Evolutionary conservation across 2,113 vertebrate species (phyloP).

Genomic region (Elephantulus edwardii): DNA sequence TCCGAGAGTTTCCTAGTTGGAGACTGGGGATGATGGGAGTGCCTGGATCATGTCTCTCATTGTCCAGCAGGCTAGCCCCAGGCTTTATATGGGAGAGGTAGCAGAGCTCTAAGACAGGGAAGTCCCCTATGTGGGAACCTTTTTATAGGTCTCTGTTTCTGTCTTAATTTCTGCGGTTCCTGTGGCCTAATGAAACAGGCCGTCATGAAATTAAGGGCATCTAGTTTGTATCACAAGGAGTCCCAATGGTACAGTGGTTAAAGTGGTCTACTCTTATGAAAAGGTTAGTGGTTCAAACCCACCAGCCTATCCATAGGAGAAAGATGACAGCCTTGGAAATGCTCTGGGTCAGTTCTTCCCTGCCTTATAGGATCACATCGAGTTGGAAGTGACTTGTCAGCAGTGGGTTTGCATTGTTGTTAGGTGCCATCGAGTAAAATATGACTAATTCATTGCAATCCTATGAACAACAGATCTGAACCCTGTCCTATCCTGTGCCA

Average conservation of each 20-base stretch:
- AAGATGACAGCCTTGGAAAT: background rate
- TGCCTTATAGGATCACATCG: background rate
- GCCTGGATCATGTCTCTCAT: background rate
- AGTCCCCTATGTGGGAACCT: background rate
- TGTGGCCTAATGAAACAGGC: constrained; percentile 12
- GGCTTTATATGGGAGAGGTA: background rate
- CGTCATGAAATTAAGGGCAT: constrained; percentile 40
- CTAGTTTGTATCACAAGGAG: background rate
- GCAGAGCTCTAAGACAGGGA: background rate
- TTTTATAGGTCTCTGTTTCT: constrained; percentile 36
- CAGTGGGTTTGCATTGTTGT: background rate
- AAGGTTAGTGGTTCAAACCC: background rate
- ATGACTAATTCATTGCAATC: too few relatives aligned
- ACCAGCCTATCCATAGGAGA: background rate
- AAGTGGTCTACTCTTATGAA: background rate
- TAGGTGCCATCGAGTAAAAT: too few relatives aligned
- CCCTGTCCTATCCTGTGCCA: too few relatives aligned
- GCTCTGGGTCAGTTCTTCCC: background rate
- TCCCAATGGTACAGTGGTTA: background rate
- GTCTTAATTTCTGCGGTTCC: background rate
- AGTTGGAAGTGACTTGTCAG: background rate
- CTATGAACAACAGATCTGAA: too few relatives aligned
- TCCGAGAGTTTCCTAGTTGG: background rate
- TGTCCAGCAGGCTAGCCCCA: background rate
- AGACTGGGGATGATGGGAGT: background rate